Conservation (phyloP, 2,888 invertebrate species). For the Asteroscopus sphinx region DNA sequence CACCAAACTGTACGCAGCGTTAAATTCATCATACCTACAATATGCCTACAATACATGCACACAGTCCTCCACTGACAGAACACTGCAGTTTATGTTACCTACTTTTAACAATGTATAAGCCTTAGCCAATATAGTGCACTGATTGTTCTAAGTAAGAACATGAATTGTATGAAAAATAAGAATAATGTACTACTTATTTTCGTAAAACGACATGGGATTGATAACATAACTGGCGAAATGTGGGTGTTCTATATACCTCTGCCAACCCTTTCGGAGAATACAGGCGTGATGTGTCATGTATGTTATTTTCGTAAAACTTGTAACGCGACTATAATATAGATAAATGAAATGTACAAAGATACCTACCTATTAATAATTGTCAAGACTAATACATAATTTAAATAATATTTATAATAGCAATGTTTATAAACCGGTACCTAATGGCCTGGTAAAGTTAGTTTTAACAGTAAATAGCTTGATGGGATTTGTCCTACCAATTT, state of each 20-base stretch:
- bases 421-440: background rate
- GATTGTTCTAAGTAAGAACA: conserved; percentile 8
- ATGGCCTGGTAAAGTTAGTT: conserved; percentile 8
- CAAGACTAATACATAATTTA: background rate
- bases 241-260: too few species aligned
- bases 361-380: conserved; percentile 14
- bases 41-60: too few species aligned
- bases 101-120: conserved; percentile 8
- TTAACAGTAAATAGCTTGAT: conserved; percentile 2
- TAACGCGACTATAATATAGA: too few species aligned
- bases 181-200: conserved; percentile 6
- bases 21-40: too few species aligned
- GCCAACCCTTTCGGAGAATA: too few species aligned
- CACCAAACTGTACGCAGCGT: too few species aligned
- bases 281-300: too few species aligned
- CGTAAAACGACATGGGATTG: too few species aligned
- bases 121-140: conserved; percentile 6
- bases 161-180: background rate
- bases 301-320: too few species aligned
- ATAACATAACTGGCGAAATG: too few species aligned
- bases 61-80: background rate
- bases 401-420: background rate
- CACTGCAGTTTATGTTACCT: conserved; percentile 2
- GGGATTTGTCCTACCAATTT: conserved; percentile 5
- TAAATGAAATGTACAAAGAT: conserved; percentile 38